Evolutionary conservation across 2,113 vertebrate genomes (phyloP), one percentile per base, ranked within the genome.

Genomic region (Albula glossodonta): DNA sequence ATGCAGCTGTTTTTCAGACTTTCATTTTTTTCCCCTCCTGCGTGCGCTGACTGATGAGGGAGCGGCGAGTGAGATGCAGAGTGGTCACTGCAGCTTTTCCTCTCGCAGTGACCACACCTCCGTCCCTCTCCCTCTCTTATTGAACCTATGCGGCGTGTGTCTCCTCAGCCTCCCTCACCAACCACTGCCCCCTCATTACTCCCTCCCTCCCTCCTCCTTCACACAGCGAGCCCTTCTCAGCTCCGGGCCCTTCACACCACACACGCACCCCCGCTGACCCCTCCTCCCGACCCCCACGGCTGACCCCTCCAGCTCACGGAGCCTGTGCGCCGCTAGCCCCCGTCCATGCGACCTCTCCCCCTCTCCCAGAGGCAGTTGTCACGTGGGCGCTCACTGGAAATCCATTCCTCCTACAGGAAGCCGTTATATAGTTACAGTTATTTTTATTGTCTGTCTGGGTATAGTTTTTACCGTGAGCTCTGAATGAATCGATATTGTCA

Each of bases 391-490:
- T 96, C 78, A 92, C 92, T 90, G 94, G 95, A 96, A 96, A 95
- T 96, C 94, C 93, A 95, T 96, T 96, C 94, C 92, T 92, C 94
- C 92, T 92, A 86, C 91, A 93, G 91, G 93, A 96, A 95, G 92
- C 93, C 84, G 91, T 81, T 93, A 93, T 94, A 94, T 85, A 91
- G 95, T 94, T 94, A 93, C 95, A 95, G 93, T 95, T 96, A 94
- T 96, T 96, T 96, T 96, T 96, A 95, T 96, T 96, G 96, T 96
- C 95, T 96, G 93, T 94, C 95, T 94, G 94, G 93, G 93, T 94
- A 93, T 92, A 93, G 93, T 94, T 95, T 95, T 95, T 94, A 95
- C 94, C 94, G 95, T 94, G 81, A 83, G 95, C 93, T 90, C 90
- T 93, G 91, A 89, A 95, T 86, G 92, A 96, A 96, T 96, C 96